These are phyloP conservation scores for Siniperca obscura DNA, from an alignment of 2,797 vertebrate species.

Conservation along the genomic window DNA sequence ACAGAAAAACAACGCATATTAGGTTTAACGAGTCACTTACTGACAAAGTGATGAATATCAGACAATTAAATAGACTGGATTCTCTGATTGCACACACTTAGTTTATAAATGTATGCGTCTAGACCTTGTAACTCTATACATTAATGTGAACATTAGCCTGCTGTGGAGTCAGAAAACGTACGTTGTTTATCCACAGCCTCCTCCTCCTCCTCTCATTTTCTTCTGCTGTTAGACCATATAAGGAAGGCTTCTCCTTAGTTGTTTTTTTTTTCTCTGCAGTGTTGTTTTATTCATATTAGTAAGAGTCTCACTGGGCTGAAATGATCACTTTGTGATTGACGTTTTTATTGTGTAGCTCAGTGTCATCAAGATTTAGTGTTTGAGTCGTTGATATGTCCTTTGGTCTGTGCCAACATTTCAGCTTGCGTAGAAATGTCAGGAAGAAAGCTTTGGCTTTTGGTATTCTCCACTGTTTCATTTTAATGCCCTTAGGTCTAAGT, in stretches of 20 bases:
- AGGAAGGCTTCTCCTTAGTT: constrained; percentile 15
- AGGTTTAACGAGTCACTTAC: constrained; percentile 80
- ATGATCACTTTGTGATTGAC: constrained; percentile 57
- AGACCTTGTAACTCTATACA: constrained; percentile 84
- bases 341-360: constrained; percentile 54
- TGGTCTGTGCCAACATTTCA: constrained; percentile 29
- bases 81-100: constrained; percentile 76
- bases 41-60: constrained; percentile 84
- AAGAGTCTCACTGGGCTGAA: constrained; percentile 36
- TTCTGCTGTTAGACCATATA: constrained; percentile 44
- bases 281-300: constrained; percentile 57
- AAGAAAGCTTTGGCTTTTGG: constrained; percentile 36
- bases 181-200: constrained; percentile 69
- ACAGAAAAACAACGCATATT: constrained; percentile 75
- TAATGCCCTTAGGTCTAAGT: constrained; percentile 26
- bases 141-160: constrained; percentile 83
- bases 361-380: constrained; percentile 50
- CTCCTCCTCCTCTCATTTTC: constrained; percentile 53
- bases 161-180: constrained; percentile 75
- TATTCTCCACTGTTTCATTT: constrained; percentile 18
- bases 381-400: constrained; percentile 23
- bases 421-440: constrained; percentile 49
- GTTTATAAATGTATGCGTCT: constrained; percentile 73
- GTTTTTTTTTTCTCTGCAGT: neutral
- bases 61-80: constrained; percentile 76